Evolutionary conservation across 2,797 vertebrate species (phyloP), one percentile per base, ranked within the genome.

Genomic region (Ciconia nigra): DNA sequence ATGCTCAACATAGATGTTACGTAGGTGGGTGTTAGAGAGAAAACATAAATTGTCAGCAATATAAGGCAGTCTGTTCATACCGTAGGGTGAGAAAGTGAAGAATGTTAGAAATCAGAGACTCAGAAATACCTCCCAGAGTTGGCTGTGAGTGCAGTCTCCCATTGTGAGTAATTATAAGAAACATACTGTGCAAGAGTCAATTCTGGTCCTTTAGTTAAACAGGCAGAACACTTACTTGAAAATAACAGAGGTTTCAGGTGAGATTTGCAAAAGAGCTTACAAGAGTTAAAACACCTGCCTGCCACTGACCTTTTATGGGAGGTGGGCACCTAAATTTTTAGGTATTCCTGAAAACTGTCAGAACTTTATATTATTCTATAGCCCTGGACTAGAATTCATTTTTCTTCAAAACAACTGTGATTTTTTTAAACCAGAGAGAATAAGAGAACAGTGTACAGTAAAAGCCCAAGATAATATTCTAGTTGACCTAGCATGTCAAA

Each of bases 1-100:
- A 94, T 88, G 95, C 83, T 96, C 94, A 91, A 94, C 97, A 97
- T 88, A 95, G 87, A 94, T 92, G 83, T 93, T 96, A 96, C 2
- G 73, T 97, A 97, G 94, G 92, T 85, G 59, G 89, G 78, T 97
- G 93, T 87, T 85, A 95, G 70, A 88, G 63, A 80, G 94, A 66
- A 88, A 73, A 84, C 77, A 82, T 69, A 89, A 96, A 96, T 91
- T 97, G 96, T 82, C 92, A 96, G 92, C 81, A 93, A 51, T 90
- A 82, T 67, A 73, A 93, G n/a, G 72, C 87, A 93, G 80, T 46
- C 82, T 88, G 92, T 96, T 97, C 82, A 41, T 94, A 96, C 79
- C 14, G 5, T 54, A 79, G 81, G 74, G 79, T 74, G 65, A 87
- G 77, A 90, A 94, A 94, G 62, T 47, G 69, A 54, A 73, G 33